Base-by-base conservation (phyloP, 2,888 invertebrate species). In the Prenolepis imparis region DNA sequence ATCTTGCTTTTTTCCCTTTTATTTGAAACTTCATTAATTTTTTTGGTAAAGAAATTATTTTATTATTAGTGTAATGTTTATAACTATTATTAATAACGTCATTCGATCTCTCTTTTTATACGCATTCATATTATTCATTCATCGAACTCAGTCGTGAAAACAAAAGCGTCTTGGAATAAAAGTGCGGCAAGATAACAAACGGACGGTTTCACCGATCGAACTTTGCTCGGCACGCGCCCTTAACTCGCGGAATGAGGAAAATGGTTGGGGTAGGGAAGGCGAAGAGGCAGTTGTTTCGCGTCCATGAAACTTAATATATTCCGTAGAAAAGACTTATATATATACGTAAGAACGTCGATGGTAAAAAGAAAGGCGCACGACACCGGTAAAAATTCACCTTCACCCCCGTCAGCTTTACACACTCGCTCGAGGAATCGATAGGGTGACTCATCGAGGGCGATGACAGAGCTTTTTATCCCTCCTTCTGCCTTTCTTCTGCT, bases 371-470 rank as follows among this genome's bases (percentile, higher is more conserved):
- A 87, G 87, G 83, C 86, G 66, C 75, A 88, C 88, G 86, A 64
- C 75, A 85, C 55, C 84, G 85, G 86, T 84, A 82, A 85, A 86
- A 86, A 82, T 80, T 84, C 85, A 57, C 55, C 78, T 86, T 84
- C 82, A 55, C 86, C 86, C 88, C 85, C 64, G 73, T 86, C 84
- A 84, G 87, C 85, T 87, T 90, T 81, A 52, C 87, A 89, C 87
- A 85, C 88, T 83, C 85, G 88, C 87, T 86, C 89, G 90, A 90
- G 89, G 92, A 92, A 94, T 94, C 93, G 92, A 93, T 94, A 93
- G 90, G 93, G 89, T 94, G 94, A 94, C 93, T 94, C 94, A 94
- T 94, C 92, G 92, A 91, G 92, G 92, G 90, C 92, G 93, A 91
- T 92, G 92, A 92, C 92, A 92, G 91, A 90, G 88, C 88, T 89